These are phyloP conservation scores for Shargacucullia verbasci DNA, from an alignment of 2,888 invertebrate genomes.

Conservation along the genomic window DNA sequence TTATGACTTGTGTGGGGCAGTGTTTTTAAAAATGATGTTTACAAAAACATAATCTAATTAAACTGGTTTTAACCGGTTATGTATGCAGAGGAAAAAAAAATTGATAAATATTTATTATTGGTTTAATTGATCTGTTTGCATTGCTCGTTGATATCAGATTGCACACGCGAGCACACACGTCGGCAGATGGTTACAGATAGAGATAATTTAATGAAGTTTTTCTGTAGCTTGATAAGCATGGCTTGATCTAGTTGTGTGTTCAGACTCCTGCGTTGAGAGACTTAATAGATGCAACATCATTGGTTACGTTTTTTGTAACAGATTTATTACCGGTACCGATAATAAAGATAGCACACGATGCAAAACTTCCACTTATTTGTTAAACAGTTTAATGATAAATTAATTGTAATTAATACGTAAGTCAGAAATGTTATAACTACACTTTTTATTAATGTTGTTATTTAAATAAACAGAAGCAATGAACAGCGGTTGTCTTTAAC, in stretches of 20 bases:
- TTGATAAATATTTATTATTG: conserved; percentile 35
- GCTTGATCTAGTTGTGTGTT: conserved; percentile 16
- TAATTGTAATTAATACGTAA: conserved; percentile 13
- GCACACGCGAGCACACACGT: conserved; percentile 41
- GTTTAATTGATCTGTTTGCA: conserved; percentile 51
- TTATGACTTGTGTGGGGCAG: too few relatives aligned
- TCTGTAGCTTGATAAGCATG: conserved; percentile 26
- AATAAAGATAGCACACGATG: conserved; percentile 21
- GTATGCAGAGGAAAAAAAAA: conserved; percentile 20
- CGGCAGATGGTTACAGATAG: conserved; percentile 31
- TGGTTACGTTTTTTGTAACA: conserved; percentile 29
- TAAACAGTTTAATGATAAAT: conserved; percentile 12
- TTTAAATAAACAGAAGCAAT: conserved; percentile 17
- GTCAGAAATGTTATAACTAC: conserved; percentile 5
- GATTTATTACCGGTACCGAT: conserved; percentile 44
- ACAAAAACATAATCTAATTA: conserved; percentile 1
- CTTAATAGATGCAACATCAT: conserved; percentile 6
- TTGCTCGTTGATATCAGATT: conserved; percentile 45
- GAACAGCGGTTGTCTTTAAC: conserved; percentile 17
- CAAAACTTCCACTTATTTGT: conserved; percentile 31
- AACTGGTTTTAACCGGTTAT: conserved; percentile 20
- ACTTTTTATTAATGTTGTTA: conserved; percentile 17
- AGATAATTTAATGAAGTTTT: conserved; percentile 45
- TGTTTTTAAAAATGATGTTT: too few relatives aligned
- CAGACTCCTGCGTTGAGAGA: neutral